Base-by-base conservation (phyloP, 2,797 vertebrate species). In the Myripristis murdjan region DNA sequence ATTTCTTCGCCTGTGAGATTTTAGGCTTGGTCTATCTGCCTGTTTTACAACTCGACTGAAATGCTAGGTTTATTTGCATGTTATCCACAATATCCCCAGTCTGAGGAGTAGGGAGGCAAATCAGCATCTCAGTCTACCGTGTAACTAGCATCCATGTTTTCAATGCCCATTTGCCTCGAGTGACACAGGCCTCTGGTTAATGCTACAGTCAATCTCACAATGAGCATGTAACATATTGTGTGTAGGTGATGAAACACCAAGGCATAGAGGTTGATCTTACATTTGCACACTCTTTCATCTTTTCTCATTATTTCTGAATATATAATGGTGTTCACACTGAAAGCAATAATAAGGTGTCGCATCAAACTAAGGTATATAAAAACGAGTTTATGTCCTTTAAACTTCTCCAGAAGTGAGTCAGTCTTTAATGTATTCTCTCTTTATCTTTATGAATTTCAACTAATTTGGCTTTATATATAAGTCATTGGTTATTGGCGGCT, bases 391-490 rank as follows among this genome's bases (percentile, higher is more conserved):
- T 85, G 72, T 81, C 70, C 68, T 84, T 77, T 59, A 64, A 67
- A 62, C 57, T 0, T 54, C 84, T 88, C 69, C 10, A 77, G 78
- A 84, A 81, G 63, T 63, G 74, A 84, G 53, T 68, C 37, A 41
- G 68, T 64, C 52, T 37, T 18, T 82, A 82, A 86, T 87, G 69
- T 76, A 87, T 86, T 90, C 76, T 43, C 23, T 62, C 54, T 82
- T 11, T 9, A 28, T 55, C 14, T 57, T 90, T 85, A 78, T 88
- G 85, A 88, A 89, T 90, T 78, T 81, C 12, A 82, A 90, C 85
- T 73, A 83, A 73, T 73, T 70, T 74, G 68, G 77, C 77, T 82
- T 89, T 84, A 83, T 80, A 76, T 83, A 73, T 77, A 82, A 84
- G 81, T 89, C 81, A 81, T 81, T 85, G 75, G 80, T 83, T 85